phyloP scores from a whole-genome alignment of 2,888 invertebrate species.

The Agrochola litura region DNA sequence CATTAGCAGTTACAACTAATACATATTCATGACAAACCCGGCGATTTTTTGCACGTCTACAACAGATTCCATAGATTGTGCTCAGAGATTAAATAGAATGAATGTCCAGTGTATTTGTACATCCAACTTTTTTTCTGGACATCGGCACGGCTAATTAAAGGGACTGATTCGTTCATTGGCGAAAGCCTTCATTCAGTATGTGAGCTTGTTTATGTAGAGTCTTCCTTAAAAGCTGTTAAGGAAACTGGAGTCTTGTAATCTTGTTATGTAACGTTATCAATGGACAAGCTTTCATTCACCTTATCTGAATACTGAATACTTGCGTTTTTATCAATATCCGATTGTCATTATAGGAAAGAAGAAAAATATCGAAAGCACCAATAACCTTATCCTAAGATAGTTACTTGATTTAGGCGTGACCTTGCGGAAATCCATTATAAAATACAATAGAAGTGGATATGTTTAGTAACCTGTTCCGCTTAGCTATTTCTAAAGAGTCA shows the following conservation, averaged over 20 bases:
- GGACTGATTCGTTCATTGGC: constrained; percentile 15
- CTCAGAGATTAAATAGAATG: constrained; percentile 20
- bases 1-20: constrained; percentile 39
- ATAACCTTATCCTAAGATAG: too few species aligned
- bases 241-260: constrained; percentile 16
- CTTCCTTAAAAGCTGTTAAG: constrained; percentile 33
- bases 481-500: too few species aligned
- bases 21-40: constrained; percentile 37
- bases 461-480: too few species aligned
- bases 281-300: constrained; percentile 30
- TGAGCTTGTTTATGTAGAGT: constrained; percentile 15
- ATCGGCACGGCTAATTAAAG: constrained; percentile 46
- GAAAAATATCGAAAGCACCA: background rate
- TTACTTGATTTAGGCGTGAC: too few species aligned
- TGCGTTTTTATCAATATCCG: constrained; percentile 16
- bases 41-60: constrained; percentile 30
- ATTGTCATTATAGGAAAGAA: constrained; percentile 1
- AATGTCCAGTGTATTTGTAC: constrained; percentile 24
- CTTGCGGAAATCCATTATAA: too few species aligned
- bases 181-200: constrained; percentile 30
- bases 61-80: constrained; percentile 38
- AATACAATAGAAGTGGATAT: too few species aligned
- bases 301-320: constrained; percentile 8
- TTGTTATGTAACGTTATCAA: constrained; percentile 26
- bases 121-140: constrained; percentile 18